Evolutionary conservation across 2,797 vertebrate genomes (phyloP).

Genomic region (Megaceryle alcyon): DNA sequence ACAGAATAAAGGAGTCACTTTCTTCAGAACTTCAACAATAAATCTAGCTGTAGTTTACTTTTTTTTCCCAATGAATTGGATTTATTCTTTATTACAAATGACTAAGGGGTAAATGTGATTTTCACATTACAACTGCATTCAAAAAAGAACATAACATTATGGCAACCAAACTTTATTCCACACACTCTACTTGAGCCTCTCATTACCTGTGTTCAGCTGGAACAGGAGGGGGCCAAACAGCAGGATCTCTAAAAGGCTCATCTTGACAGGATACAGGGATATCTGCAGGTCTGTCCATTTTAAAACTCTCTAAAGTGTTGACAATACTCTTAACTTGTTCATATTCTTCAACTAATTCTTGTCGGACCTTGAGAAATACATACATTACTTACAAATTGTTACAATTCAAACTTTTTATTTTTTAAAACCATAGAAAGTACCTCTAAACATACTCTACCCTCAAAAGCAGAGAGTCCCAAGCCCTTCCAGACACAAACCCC

Average conservation of each 20-base stretch:
- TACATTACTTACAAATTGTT: neutral
- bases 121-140: neutral
- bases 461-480: neutral
- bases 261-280: constrained; percentile 84
- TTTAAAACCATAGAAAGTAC: neutral
- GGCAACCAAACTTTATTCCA: neutral
- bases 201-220: constrained; percentile 94
- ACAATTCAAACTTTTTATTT: neutral
- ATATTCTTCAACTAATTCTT: constrained; percentile 92
- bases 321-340: constrained; percentile 94
- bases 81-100: neutral
- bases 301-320: constrained; percentile 92
- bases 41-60: neutral
- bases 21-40: neutral
- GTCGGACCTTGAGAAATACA: constrained; percentile 84
- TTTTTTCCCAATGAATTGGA: neutral
- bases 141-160: neutral
- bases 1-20: neutral
- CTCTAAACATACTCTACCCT: neutral
- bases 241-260: constrained; percentile 86
- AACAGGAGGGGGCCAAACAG: constrained; percentile 93
- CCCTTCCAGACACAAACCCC: neutral
- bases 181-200: neutral
- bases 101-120: neutral
- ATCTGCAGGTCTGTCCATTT: constrained; percentile 87